Percentiles rank a stretch among this genome's conserved stretches.
phyloP scores from a whole-genome alignment of 1,140 invertebrate species.

The Sycobia sp. region DNA sequence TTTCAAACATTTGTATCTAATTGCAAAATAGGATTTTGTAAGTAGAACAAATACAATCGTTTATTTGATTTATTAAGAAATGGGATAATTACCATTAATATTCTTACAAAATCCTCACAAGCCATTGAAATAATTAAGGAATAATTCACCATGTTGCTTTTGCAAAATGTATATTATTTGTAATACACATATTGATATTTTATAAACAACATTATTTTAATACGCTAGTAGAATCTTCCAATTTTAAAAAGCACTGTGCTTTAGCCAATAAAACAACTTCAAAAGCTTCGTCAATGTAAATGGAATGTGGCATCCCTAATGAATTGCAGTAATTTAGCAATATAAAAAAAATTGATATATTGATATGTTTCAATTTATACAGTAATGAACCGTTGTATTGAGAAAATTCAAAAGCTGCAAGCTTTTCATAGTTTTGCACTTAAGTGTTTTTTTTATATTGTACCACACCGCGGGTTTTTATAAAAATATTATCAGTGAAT shows the following conservation, averaged over 20 bases:
- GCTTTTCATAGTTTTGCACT: no score
- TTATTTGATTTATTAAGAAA: no score
- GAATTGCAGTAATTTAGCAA: constrained; percentile 60
- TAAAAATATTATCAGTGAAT: no score
- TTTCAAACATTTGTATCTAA: no score
- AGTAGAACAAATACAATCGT: no score
- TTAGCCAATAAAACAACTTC: constrained; percentile 53
- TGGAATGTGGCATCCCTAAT: constrained; percentile 62
- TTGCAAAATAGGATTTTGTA: no score
- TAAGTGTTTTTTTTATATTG: constrained; percentile 19
- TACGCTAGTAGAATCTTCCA: constrained; percentile 44
- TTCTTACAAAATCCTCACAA: background rate
- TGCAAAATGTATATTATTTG: constrained; percentile 49
- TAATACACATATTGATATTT: constrained; percentile 38
- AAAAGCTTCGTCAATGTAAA: constrained; percentile 63
- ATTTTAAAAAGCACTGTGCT: constrained; percentile 53
- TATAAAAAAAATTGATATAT: background rate
- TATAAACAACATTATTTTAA: constrained; percentile 44
- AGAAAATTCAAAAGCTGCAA: no score
- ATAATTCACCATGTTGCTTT: constrained; percentile 50
- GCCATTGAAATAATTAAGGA: constrained; percentile 31
- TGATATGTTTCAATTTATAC: no score
- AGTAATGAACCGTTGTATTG: no score
- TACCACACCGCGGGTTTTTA: no score
- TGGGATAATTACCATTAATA: no score